phyloP scores from a whole-genome alignment of 1,140 invertebrate genomes.

The Pogonognathellus flavescens region DNA sequence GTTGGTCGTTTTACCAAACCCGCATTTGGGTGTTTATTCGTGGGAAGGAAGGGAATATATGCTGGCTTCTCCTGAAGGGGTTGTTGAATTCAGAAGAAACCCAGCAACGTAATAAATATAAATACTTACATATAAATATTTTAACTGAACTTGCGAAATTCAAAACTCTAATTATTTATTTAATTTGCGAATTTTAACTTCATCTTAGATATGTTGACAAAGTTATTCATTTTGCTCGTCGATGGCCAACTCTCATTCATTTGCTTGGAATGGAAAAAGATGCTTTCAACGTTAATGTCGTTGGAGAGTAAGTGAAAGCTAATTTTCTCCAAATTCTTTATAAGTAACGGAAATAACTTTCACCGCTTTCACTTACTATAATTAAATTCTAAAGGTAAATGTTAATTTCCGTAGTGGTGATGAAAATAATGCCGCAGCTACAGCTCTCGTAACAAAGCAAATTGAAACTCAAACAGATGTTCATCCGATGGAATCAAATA shows the following conservation, averaged over 20 bases:
- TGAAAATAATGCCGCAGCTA: conserved; percentile 5
- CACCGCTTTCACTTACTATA: neutral
- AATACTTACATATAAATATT: neutral
- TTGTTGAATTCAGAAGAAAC: conserved; percentile 73
- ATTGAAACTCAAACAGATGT: conserved; percentile 56
- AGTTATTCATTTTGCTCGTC: conserved; percentile 47
- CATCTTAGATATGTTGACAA: conserved; percentile 50
- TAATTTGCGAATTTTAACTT: no score
- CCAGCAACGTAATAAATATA: conserved; percentile 73
- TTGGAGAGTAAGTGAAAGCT: conserved; percentile 42
- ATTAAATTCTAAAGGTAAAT: no score
- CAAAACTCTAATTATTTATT: no score
- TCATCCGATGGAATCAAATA: conserved; percentile 58
- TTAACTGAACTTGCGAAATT: no score
- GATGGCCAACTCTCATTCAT: conserved; percentile 61
- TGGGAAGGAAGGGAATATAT: conserved; percentile 74
- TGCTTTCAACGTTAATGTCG: conserved; percentile 40
- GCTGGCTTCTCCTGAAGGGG: conserved; percentile 74
- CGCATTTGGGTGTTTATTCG: conserved; percentile 75
- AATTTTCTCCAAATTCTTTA: no score
- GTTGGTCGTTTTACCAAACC: conserved; percentile 77
- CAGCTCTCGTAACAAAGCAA: conserved; percentile 42
- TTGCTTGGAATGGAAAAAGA: conserved; percentile 53
- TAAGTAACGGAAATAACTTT: no score
- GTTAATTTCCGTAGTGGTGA: neutral